Evolutionary conservation across 1,140 invertebrate species (phyloP).

Genomic region (Aphidius ervi): DNA sequence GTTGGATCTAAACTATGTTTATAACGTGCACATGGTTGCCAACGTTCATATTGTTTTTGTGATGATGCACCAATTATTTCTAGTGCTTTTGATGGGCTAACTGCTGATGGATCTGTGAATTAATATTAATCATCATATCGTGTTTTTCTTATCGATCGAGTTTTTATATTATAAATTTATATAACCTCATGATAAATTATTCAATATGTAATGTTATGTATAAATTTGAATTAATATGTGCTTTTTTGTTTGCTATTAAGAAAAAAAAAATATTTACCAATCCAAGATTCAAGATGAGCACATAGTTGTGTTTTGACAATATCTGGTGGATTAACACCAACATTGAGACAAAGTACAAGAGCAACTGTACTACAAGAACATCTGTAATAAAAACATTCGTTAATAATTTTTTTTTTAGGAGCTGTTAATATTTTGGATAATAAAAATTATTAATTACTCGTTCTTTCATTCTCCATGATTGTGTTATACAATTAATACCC

Average conservation of each 20-base stretch:
- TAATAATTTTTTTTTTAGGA: not conserved
- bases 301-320: conserved; percentile 95
- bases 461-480: conserved; percentile 89
- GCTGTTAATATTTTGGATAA: not conserved
- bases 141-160: conserved; percentile 8
- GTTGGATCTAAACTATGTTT: conserved; percentile 97
- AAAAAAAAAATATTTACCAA: conserved; percentile 61
- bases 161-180: conserved; percentile 29
- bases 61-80: conserved; percentile 88
- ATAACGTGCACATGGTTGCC: conserved; percentile 95
- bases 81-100: conserved; percentile 89
- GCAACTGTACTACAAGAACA: too few species aligned
- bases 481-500: conserved; percentile 66
- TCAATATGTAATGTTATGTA: not conserved
- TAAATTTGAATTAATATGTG: not conserved
- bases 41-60: conserved; percentile 95
- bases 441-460: conserved; percentile 58
- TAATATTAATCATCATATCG: conserved; percentile 8
- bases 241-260: not conserved
- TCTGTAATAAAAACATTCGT: conserved; percentile 56
- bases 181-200: not conserved
- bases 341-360: conserved; percentile 94
- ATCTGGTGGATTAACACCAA: conserved; percentile 98
- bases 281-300: conserved; percentile 95
- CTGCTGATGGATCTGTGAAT: conserved; percentile 67